Base-by-base conservation (phyloP, 2,113 vertebrate genomes). In the Lepisosteus oculatus region DNA sequence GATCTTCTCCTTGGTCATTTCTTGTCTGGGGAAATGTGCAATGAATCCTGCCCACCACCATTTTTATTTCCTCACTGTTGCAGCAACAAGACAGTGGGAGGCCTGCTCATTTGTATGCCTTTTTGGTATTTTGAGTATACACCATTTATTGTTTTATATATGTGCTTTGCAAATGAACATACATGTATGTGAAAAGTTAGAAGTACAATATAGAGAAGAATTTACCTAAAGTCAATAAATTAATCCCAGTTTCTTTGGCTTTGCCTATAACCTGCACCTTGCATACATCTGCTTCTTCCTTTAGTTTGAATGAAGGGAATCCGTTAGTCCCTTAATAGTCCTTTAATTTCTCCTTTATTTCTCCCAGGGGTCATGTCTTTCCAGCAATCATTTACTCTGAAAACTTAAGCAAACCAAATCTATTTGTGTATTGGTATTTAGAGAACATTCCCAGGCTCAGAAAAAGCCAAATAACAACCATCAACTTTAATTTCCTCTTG, bases 251-350 rank as follows among this genome's bases (percentile, higher is more conserved):
- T 51, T 68, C 68, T 75, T 68, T 41, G 70, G 71, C 63, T 81
- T 62, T 65, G 55, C 71, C 70, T 68, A 77, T 76, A 76, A 79
- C 74, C 70, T 72, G 70, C 65, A 66, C 72, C 76, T 72, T 77
- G 71, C 80, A 54, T 80, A 75, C 73, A 72, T 67, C 55, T 70
- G 71, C 72, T 64, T 78, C 43, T 79, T 78, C 69, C 67, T 79
- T 74, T 76, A 75, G 61, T 75, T 69, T 67, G 71, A 74, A 75
- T 82, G 72, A 78, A 77, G 75, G 75, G 78, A 74, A 78, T 80
- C 73, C 72, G 74, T 55, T 72, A 78, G 76, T 78, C 80, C 76
- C 78, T 78, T 82, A 79, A 82, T 78, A 76, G 76, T 72, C 65
- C 62, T 68, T 77, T 80, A 42, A 78, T 82, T 80, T 76, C 68